Conservation (phyloP, 2,797 vertebrate species). For the Orientallactaga sibirica region DNA sequence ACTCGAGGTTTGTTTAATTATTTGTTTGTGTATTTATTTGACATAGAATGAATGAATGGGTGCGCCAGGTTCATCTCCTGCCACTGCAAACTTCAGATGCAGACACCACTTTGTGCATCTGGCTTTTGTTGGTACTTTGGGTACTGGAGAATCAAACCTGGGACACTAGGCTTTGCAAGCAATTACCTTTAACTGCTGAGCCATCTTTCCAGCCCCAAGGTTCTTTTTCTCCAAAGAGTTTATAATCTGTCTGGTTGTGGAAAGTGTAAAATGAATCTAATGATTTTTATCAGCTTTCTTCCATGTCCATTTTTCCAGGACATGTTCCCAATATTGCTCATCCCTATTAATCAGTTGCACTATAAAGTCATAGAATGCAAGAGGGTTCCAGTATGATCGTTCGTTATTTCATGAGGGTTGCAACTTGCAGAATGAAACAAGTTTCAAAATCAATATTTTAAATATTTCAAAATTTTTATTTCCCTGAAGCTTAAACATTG, state of each 20-base stretch:
- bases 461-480: conserved; percentile 5
- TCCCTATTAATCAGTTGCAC: background rate
- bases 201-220: too few species aligned
- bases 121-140: too few species aligned
- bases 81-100: too few species aligned
- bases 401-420: conserved; percentile 38
- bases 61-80: too few species aligned
- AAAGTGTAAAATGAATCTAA: conserved; percentile 19
- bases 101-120: too few species aligned
- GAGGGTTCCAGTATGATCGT: background rate
- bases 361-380: background rate
- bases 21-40: too few species aligned
- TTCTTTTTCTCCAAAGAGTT: background rate
- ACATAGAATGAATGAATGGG: too few species aligned
- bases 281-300: background rate
- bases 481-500: conserved; percentile 27
- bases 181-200: too few species aligned
- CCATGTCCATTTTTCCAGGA: background rate
- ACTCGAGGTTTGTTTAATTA: background rate
- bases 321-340: background rate
- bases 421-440: conserved; percentile 28
- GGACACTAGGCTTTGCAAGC: too few species aligned
- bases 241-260: background rate
- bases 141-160: too few species aligned
- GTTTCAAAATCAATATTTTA: conserved; percentile 50